Evolutionary conservation across 2,113 vertebrate genomes (phyloP), one percentile per base, ranked within the genome.

Genomic region (Ivindomyrus marchei): DNA sequence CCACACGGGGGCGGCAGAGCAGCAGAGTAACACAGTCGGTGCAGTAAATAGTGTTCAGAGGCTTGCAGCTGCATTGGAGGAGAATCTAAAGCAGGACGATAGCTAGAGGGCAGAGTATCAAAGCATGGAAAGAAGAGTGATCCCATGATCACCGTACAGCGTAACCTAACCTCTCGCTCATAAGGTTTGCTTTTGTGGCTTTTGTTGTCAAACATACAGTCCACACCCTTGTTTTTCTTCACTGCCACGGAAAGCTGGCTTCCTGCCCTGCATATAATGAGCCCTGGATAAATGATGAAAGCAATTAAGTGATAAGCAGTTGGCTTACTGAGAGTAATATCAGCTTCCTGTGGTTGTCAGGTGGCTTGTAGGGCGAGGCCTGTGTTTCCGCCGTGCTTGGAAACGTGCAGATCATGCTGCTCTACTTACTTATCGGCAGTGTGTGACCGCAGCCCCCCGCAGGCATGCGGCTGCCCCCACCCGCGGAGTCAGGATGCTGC

Each of bases 1-100:
- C 42, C 88, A 74, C 88, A 88, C 42, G 49, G n/a, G 85, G 49
- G 85, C 46, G 53, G 85, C 11, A 87, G 84, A 49, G 85, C 11
- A 19, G 46, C 46, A 52, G 46, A 58, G 45, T 45, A 11, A 47
- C 45, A n/a, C 88, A 77, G 24, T 50, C n/a, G 50, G 62, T 31
- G n/a, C 21, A 49, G 21, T 46, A 21, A 49, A 49, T 13, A 39
- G 62, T 47, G 31, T 74, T 46, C 62, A 27, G n/a, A 70, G 13
- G 88, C 5, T 45, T 74, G 39, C 1, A 21, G 42, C 88, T 9
- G 39, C 6, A 27, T 58, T 49, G 39, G 27, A 74, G 15, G 88
- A 50, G 58, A 47, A 11, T 80, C 13, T 80, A 42, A 36, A 19
- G n/a, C 31, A 45, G 62, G 62, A 50, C 45, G 21, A 85, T 47